Evolutionary conservation across 1,140 invertebrate genomes (phyloP).

Genomic region (Lysiphlebus fabarum): DNA sequence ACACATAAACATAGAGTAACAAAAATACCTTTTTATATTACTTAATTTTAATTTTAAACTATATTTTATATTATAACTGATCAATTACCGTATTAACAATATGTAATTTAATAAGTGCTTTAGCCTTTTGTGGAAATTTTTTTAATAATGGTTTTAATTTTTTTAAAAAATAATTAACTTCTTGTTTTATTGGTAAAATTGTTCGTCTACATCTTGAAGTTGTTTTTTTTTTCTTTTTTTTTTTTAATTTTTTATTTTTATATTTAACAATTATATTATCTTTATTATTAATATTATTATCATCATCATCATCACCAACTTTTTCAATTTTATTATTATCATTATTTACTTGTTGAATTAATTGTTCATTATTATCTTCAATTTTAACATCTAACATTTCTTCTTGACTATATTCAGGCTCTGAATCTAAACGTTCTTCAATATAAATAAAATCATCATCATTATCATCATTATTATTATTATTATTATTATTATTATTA

Average conservation of each 20-base stretch:
- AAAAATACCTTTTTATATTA: conserved; percentile 15
- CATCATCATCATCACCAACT: neutral
- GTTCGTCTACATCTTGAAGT: conserved; percentile 38
- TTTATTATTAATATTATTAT: neutral
- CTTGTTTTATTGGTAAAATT: conserved; percentile 47
- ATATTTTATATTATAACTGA: conserved; percentile 37
- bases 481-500: too few relatives aligned
- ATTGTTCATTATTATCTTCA: neutral
- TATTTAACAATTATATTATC: too few relatives aligned
- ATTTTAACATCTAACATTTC: too few relatives aligned
- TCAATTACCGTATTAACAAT: conserved; percentile 53
- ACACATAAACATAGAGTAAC: conserved; percentile 16
- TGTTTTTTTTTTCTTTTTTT: conserved; percentile 20
- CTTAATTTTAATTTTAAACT: conserved; percentile 21
- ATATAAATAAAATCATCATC: too few relatives aligned
- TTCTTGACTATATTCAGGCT: too few relatives aligned
- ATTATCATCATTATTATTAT: too few relatives aligned
- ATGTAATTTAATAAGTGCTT: conserved; percentile 46
- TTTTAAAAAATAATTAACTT: conserved; percentile 42
- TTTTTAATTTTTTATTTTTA: neutral
- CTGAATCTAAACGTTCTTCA: too few relatives aligned
- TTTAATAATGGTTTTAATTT: conserved; percentile 47
- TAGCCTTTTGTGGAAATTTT: conserved; percentile 44
- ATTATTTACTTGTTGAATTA: conserved; percentile 24
- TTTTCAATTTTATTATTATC: conserved; percentile 26